These are phyloP conservation scores for Haemorhous mexicanus DNA, from an alignment of 2,113 vertebrate species.

Conservation along the genomic window DNA sequence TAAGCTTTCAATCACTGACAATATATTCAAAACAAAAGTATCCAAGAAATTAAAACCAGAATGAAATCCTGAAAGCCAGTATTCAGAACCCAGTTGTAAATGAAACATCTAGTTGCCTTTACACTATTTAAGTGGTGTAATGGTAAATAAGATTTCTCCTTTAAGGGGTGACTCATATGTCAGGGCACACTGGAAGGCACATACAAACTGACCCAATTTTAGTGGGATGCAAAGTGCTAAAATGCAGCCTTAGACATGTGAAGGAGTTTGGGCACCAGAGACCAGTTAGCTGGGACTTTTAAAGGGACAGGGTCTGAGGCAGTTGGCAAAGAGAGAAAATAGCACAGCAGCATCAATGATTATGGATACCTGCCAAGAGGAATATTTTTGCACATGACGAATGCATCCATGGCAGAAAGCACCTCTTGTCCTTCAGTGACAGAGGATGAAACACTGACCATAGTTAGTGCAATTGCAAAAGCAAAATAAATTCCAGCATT, in stretches of 20 bases:
- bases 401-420: neutral
- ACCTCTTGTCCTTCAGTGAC: constrained; percentile 2
- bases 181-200: neutral
- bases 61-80: neutral
- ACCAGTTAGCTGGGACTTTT: neutral
- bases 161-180: neutral
- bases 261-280: neutral
- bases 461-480: neutral
- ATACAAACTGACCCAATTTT: neutral
- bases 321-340: neutral
- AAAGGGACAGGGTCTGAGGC: neutral
- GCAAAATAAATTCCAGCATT: constrained; percentile 36
- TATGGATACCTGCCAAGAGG: neutral
- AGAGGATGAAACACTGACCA: neutral
- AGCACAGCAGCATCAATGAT: neutral
- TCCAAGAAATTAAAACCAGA: constrained; percentile 44
- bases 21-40: neutral
- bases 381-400: neutral
- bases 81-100: neutral
- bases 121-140: neutral
- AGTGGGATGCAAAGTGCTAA: neutral
- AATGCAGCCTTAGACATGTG: neutral
- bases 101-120: neutral
- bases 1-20: neutral
- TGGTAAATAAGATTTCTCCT: neutral